Evolutionary conservation across 2,888 invertebrate species (phyloP), one percentile per base, ranked within the genome.

Genomic region (Dryomyza anilis): DNA sequence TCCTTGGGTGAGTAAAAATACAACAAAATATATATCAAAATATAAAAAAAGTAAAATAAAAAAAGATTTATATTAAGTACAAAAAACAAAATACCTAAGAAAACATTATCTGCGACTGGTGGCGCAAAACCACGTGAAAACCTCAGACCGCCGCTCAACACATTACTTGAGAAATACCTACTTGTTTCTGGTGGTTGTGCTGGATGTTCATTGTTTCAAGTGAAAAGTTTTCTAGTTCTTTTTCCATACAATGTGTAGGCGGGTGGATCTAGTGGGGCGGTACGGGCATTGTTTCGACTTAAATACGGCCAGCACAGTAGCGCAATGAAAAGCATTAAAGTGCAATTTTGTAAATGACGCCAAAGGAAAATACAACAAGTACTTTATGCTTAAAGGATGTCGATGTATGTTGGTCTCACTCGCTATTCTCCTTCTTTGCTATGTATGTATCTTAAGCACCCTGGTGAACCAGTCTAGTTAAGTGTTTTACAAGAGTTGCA

Each of bases 1-100:
- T 94, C 71, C 88, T 96, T 74, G 95, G 95, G 96, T 96, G 86
- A 87, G 87, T 84, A 64, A 30, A 14, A 14, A 50, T 48, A 57
- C 0, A 21, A 33, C 10, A 55, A 36, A 50, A 23, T 4, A 48
- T 5, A 7, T 8, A 46, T 12, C 3, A 16, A 21, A 21, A 6
- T 8, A 33, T 12, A 33, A 33, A 6, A 33, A 6, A 6, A 33
- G 33, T 33, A 33, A 33, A 6, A 8, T 33, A 12, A 12, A 33
- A 12, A 33, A 33, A 39, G n/a, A 39, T 2, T 39, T n/a, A 3
- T n/a, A 39, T 39, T 5, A n/a, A 39, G 7, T n/a, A 39, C 39
- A n/a, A 39, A n/a, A 39, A n/a, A 12, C 39, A 39, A 33, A 39
- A 39, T n/a, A 39, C 39, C n/a, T 39, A 12, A 39, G n/a, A 39